Conservation (phyloP, 1,140 invertebrate genomes). For the honey bee (Apis mellifera) region Amel_HAv3.1 CM009931.2:2787001-2787500, state of each 20-base stretch:
- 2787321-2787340: too few relatives aligned
- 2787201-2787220: constrained; percentile 10
- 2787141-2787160: constrained; percentile 65
- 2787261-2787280: too few relatives aligned
- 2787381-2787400: too few relatives aligned
- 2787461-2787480: background rate
- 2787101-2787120: constrained; percentile 57
- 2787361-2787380: too few relatives aligned
- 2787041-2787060: constrained; percentile 8
- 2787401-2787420: too few relatives aligned
- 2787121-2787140: constrained; percentile 57
- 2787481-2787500: background rate
- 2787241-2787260: background rate
- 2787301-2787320: too few relatives aligned
- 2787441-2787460: background rate
- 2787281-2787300: too few relatives aligned
- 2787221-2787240: background rate
- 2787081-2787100: constrained; percentile 59
- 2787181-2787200: constrained; percentile 65
- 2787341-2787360: too few relatives aligned
- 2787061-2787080: constrained; percentile 57
- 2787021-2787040: constrained; percentile 61
- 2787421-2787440: too few relatives aligned
- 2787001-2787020: constrained; percentile 40
- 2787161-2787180: constrained; percentile 70